These are phyloP conservation scores for Eurytoma californica DNA, from an alignment of 2,888 invertebrate species.

Conservation along the genomic window DNA sequence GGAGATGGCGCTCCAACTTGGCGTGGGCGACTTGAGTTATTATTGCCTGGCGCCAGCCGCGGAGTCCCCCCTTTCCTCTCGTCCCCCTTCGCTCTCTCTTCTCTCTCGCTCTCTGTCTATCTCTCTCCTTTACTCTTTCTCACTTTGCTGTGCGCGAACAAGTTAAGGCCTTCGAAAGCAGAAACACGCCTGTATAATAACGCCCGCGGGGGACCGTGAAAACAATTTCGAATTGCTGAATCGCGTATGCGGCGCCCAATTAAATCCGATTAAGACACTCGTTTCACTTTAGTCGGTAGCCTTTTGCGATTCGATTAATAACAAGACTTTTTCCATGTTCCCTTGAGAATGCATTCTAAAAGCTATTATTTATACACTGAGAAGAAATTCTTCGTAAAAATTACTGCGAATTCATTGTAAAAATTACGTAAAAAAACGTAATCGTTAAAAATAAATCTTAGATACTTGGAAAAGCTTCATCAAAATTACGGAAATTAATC, in stretches of 20 bases:
- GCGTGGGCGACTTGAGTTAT: slow-evolving; percentile 70
- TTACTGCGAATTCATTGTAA: too few relatives aligned
- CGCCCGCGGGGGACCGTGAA: slow-evolving; percentile 7
- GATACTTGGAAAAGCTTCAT: too few relatives aligned
- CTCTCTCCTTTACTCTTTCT: too few relatives aligned
- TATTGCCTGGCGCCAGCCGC: slow-evolving; percentile 69
- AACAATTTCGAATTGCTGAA: slow-evolving; percentile 14
- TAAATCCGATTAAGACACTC: background rate
- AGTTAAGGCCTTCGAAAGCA: background rate
- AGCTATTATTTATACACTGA: too few relatives aligned
- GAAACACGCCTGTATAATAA: background rate
- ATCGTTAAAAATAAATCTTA: too few relatives aligned
- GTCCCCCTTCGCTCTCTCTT: too few relatives aligned
- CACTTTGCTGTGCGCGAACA: background rate
- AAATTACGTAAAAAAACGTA: too few relatives aligned
- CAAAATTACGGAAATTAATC: too few relatives aligned
- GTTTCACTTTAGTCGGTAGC: background rate
- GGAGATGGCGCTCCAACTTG: slow-evolving; percentile 56
- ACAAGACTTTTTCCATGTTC: background rate
- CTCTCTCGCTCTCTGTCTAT: too few relatives aligned
- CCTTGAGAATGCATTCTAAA: too few relatives aligned
- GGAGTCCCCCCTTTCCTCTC: slow-evolving; percentile 40
- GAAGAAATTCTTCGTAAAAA: too few relatives aligned
- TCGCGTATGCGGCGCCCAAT: slow-evolving; percentile 14
- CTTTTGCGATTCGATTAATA: too few relatives aligned